Evolutionary conservation across 1,140 invertebrate genomes (phyloP).

Genomic region (Drosophila sechellia): DNA sequence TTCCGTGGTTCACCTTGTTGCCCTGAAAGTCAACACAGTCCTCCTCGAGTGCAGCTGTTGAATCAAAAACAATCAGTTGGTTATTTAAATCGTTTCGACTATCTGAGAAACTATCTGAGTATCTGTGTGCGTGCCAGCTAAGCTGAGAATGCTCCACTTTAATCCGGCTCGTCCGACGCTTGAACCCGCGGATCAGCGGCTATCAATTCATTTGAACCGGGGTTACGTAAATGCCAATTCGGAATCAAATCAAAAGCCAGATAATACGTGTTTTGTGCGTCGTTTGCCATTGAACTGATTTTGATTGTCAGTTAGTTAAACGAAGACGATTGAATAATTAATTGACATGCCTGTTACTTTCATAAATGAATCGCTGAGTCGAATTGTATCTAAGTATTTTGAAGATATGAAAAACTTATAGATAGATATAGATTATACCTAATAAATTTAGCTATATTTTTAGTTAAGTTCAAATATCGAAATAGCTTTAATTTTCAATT

Average conservation of each 20-base stretch:
- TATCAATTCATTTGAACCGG: slow-evolving; percentile 44
- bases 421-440: not conserved
- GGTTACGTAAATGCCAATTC: not conserved
- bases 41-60: slow-evolving; percentile 88
- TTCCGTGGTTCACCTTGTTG: slow-evolving; percentile 89
- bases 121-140: not conserved
- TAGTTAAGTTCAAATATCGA: too few relatives aligned
- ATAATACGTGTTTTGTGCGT: slow-evolving; percentile 51
- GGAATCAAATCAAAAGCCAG: slow-evolving; percentile 16
- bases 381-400: too few relatives aligned
- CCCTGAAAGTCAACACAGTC: slow-evolving; percentile 93
- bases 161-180: slow-evolving; percentile 35
- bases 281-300: slow-evolving; percentile 11
- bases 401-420: not conserved
- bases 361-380: not conserved
- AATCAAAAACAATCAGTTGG: not conserved
- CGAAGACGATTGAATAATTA: not conserved
- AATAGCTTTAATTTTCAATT: too few relatives aligned
- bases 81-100: not conserved
- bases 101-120: too few relatives aligned
- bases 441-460: not conserved
- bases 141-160: slow-evolving; percentile 39
- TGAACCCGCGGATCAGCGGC: slow-evolving; percentile 37
- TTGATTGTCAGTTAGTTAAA: not conserved
- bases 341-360: not conserved